Percentiles rank a stretch among this genome's conserved stretches.
Conservation (phyloP, 2,113 vertebrate species). For the Pipa parva region DNA sequence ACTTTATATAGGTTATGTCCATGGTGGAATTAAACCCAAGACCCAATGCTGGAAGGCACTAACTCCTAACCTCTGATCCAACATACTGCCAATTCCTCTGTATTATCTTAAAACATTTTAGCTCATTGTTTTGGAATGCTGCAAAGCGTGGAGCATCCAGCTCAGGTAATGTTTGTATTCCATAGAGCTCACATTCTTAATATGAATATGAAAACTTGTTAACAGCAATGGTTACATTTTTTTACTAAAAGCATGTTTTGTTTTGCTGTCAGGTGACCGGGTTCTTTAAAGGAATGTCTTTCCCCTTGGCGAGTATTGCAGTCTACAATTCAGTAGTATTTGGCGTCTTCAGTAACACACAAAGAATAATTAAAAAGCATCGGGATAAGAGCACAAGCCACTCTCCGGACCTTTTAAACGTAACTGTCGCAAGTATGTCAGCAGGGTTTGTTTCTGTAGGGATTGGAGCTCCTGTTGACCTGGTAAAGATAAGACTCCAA, state of each 20-base stretch:
- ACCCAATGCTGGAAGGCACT: too few relatives aligned
- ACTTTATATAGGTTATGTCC: too few relatives aligned
- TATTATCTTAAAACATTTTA: too few relatives aligned
- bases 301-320: slow-evolving; percentile 83
- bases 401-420: slow-evolving; percentile 59
- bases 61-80: too few relatives aligned
- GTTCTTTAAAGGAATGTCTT: slow-evolving; percentile 98
- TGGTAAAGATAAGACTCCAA: slow-evolving; percentile 93
- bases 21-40: too few relatives aligned
- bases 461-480: slow-evolving; percentile 82
- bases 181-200: too few relatives aligned
- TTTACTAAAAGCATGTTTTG: slow-evolving; percentile 33
- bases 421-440: slow-evolving; percentile 76
- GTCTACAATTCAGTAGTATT: slow-evolving; percentile 90
- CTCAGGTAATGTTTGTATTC: too few relatives aligned
- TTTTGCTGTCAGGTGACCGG: slow-evolving; percentile 64
- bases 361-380: slow-evolving; percentile 71
- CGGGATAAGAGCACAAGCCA: slow-evolving; percentile 52
- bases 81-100: too few relatives aligned
- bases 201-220: too few relatives aligned
- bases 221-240: too few relatives aligned
- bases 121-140: too few relatives aligned
- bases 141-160: too few relatives aligned
- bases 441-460: slow-evolving; percentile 78
- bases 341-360: slow-evolving; percentile 83